These are phyloP conservation scores for Leptopterna dolabrata DNA, from an alignment of 2,888 invertebrate genomes.

Conservation along the genomic window DNA sequence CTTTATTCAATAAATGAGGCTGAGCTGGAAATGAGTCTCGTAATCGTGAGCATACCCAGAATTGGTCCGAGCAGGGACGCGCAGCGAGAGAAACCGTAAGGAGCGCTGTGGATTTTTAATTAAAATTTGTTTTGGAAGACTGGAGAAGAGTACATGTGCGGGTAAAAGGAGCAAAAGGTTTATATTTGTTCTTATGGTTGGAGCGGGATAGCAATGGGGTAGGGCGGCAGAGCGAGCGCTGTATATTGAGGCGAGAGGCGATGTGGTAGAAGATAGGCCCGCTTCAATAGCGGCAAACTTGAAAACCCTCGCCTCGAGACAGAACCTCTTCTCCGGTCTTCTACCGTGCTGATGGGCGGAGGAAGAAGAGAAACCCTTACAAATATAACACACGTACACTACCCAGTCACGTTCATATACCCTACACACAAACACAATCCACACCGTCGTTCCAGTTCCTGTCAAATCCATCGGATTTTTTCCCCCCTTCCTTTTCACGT, in stretches of 20 bases:
- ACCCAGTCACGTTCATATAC: not conserved
- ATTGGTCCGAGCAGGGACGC: no score
- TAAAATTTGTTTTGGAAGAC: conserved; percentile 1
- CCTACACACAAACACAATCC: not conserved
- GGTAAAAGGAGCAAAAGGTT: not conserved
- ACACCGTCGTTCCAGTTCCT: not conserved
- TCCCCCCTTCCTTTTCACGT: not conserved
- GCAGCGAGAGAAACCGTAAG: no score
- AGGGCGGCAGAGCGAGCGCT: not conserved
- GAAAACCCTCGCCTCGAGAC: not conserved
- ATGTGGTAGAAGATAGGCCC: not conserved
- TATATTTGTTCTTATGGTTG: not conserved
- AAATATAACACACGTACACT: conserved; percentile 8
- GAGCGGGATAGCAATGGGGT: not conserved
- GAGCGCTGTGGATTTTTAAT: not conserved
- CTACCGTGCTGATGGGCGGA: not conserved
- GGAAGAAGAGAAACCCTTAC: not conserved
- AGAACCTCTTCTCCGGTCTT: not conserved
- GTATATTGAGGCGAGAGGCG: not conserved
- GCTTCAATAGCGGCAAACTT: conserved; percentile 11
- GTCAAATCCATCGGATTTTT: not conserved
- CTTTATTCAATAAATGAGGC: no score
- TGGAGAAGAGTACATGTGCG: not conserved
- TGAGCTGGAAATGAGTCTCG: no score
- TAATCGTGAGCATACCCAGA: no score